Conservation (phyloP, 2,797 vertebrate species). For the Chaunax sp. region DNA sequence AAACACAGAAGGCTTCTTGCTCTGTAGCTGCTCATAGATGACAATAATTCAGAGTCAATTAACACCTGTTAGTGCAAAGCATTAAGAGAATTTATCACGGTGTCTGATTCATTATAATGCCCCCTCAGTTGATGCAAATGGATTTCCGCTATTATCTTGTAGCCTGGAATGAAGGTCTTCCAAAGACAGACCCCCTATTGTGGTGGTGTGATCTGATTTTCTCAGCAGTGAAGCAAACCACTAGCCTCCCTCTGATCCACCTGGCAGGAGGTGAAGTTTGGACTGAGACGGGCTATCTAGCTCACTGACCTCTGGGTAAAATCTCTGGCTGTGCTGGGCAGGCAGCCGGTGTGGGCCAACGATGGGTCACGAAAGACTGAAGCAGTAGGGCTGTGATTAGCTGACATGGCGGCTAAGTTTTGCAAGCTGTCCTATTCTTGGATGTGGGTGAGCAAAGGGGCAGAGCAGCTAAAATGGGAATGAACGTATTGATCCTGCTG, state of each 20-base stretch:
- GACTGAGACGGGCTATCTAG: slow-evolving; percentile 67
- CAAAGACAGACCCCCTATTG: slow-evolving; percentile 74
- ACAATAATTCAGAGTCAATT: slow-evolving; percentile 59
- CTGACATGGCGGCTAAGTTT: slow-evolving; percentile 81
- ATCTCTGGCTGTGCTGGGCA: slow-evolving; percentile 68
- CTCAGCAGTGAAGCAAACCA: slow-evolving; percentile 65
- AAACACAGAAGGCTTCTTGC: slow-evolving; percentile 42
- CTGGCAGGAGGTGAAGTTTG: slow-evolving; percentile 71
- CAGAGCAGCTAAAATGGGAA: slow-evolving; percentile 80
- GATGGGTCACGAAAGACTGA: slow-evolving; percentile 73
- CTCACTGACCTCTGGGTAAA: slow-evolving; percentile 80
- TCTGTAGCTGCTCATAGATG: slow-evolving; percentile 45
- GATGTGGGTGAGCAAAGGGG: slow-evolving; percentile 72
- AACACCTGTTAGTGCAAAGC: slow-evolving; percentile 61
- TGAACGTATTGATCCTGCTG: slow-evolving; percentile 83
- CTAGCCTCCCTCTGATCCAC: slow-evolving; percentile 77
- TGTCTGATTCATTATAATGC: slow-evolving; percentile 76
- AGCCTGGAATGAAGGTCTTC: slow-evolving; percentile 75
- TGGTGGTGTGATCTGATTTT: slow-evolving; percentile 76
- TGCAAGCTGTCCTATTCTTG: slow-evolving; percentile 86
- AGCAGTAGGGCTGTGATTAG: slow-evolving; percentile 80
- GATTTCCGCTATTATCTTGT: slow-evolving; percentile 71
- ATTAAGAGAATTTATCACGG: slow-evolving; percentile 64
- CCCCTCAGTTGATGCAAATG: slow-evolving; percentile 76
- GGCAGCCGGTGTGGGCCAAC: slow-evolving; percentile 60